Percentiles rank a stretch among this genome's conserved stretches.
Evolutionary conservation across 2,888 invertebrate species (phyloP).

Genomic region (Chromoteleia sp.): DNA sequence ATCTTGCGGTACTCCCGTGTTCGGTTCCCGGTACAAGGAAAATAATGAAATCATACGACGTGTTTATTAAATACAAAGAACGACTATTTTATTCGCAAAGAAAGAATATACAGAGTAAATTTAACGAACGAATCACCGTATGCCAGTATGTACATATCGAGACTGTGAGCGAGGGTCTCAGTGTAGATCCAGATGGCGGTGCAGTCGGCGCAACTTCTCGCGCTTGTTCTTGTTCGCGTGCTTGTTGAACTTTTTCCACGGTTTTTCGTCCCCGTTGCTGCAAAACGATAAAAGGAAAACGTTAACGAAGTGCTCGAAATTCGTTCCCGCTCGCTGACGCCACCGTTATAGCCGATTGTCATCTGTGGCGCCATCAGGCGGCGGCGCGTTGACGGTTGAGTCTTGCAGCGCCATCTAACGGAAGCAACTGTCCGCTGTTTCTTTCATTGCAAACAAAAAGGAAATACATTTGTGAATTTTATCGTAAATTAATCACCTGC

Average conservation of each 20-base stretch:
- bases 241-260: conserved; percentile 93
- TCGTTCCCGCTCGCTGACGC: too few species aligned
- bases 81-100: conserved; percentile 53
- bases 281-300: neutral
- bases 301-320: too few species aligned
- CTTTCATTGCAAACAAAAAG: neutral
- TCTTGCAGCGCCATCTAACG: conserved; percentile 5
- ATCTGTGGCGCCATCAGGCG: neutral
- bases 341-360: neutral
- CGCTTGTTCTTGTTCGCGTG: conserved; percentile 95
- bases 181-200: conserved; percentile 93
- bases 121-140: conserved; percentile 7
- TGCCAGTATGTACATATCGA: conserved; percentile 27
- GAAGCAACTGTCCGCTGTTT: neutral
- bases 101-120: conserved; percentile 34
- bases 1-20: conserved; percentile 1
- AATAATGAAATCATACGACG: conserved; percentile 42
- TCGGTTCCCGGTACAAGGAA: conserved; percentile 10
- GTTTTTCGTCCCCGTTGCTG: conserved; percentile 84
- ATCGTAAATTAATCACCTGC: conserved; percentile 12
- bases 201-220: conserved; percentile 95
- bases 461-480: neutral
- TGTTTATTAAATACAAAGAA: conserved; percentile 48
- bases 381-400: neutral
- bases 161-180: conserved; percentile 78